Conservation (phyloP, 2,797 vertebrate species). For the Malacoraja senta region DNA sequence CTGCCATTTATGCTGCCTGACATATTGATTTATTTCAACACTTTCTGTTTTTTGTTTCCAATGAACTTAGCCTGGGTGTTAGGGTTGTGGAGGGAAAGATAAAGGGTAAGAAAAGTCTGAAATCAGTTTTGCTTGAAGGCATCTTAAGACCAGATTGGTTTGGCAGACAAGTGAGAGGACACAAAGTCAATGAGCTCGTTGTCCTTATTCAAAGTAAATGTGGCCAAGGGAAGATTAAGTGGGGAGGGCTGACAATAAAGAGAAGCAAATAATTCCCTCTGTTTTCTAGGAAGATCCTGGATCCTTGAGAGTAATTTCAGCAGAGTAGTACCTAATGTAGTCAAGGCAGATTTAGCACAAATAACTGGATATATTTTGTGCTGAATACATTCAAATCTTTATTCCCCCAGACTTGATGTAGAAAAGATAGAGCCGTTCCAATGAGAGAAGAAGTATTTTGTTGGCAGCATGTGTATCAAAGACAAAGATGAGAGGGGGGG, state of each 20-base stretch:
- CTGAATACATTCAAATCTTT: background rate
- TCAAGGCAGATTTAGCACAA: background rate
- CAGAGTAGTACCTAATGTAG: background rate
- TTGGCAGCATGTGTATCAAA: background rate
- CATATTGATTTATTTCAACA: too few relatives aligned
- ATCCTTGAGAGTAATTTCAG: background rate
- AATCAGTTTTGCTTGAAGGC: background rate
- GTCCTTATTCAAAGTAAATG: background rate
- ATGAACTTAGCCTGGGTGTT: too few relatives aligned
- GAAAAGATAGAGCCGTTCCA: background rate
- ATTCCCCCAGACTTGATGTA: background rate
- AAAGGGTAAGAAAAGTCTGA: background rate
- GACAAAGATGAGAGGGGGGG: background rate
- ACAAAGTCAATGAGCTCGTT: background rate
- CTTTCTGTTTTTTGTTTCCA: too few relatives aligned
- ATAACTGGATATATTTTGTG: background rate
- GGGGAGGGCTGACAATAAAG: background rate
- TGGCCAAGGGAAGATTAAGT: background rate
- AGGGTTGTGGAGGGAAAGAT: background rate
- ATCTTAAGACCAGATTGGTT: background rate
- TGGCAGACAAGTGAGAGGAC: background rate
- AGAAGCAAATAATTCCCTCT: background rate
- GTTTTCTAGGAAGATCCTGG: background rate
- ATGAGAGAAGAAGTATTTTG: background rate
- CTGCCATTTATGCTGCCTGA: too few relatives aligned